Evolutionary conservation across 1,140 invertebrate species (phyloP).

Genomic region (Drosophila sp.): DNA sequence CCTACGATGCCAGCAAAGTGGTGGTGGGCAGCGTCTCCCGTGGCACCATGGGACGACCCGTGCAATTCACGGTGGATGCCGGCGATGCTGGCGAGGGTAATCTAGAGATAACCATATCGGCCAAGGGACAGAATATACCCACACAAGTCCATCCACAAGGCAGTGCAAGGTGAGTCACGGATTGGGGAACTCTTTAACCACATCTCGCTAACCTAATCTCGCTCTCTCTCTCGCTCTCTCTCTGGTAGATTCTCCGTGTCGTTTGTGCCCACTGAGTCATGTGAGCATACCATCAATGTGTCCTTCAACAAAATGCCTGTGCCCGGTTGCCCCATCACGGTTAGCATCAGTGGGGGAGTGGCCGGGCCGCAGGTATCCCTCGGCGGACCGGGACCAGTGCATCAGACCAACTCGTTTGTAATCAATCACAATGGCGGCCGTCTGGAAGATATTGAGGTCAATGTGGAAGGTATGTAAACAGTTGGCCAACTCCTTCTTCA

Average conservation of each 20-base stretch:
- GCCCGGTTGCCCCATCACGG: conserved; percentile 91
- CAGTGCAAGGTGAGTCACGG: conserved; percentile 83
- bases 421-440: conserved; percentile 91
- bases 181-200: background rate
- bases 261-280: conserved; percentile 96
- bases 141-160: conserved; percentile 98
- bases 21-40: conserved; percentile 92
- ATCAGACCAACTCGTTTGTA: conserved; percentile 86
- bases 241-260: conserved; percentile 93
- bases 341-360: conserved; percentile 88
- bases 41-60: conserved; percentile 91
- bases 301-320: conserved; percentile 97
- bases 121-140: conserved; percentile 96
- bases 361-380: conserved; percentile 89
- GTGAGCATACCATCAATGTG: conserved; percentile 97
- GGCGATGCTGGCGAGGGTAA: conserved; percentile 98
- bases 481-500: conserved; percentile 14
- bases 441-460: conserved; percentile 95
- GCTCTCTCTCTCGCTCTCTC: background rate
- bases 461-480: conserved; percentile 93
- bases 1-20: conserved; percentile 95
- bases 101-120: conserved; percentile 97
- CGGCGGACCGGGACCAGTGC: conserved; percentile 87
- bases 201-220: background rate
- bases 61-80: conserved; percentile 97